Evolutionary conservation across 2,113 vertebrate genomes (phyloP), one percentile per base, ranked within the genome.

Genomic region (Chiloscyllium plagiosum): DNA sequence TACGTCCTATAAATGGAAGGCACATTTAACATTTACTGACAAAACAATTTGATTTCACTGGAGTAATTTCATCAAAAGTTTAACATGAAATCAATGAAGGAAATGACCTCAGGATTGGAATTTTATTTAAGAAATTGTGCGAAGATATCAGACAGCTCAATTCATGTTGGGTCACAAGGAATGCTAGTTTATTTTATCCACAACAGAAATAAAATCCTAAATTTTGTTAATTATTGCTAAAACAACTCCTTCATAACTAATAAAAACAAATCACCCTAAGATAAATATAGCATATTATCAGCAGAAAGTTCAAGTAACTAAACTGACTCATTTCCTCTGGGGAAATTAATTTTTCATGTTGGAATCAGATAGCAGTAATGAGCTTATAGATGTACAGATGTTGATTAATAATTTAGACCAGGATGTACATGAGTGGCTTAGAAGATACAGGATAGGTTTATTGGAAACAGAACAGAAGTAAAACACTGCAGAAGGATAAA

Each of bases 311-410:
- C 87, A 92, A 90, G 26, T 89, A 56, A 89, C 50, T 89, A 29
- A 89, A 90, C 29, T n/a, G 56, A 13, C 29, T n/a, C 29, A 65
- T n/a, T 92, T 92, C 26, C 56, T 92, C 87, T 29, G 4, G 29
- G 87, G 87, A 92, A 92, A 92, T 65, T 56, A 65, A 65, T 92
- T 92, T 92, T 92, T 65, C 87, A 92, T 92, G 87, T 65, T 92
- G 26, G 87, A 65, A 61, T 92, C 52, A 92, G 87, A 92, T 92
- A 92, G 87, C 26, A 92, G 87, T 92, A 92, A 92, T 56, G 50
- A 56, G 2, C 86, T 26, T 33, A 5, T 33, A 65, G 29, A 42
- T 61, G 87, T 65, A 92, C 56, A n/a, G 33, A 92, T n/a, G 87
- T n/a, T 92, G 29, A n/a, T 92, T 65, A 92, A 92, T 92, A 92